phyloP scores from a whole-genome alignment of 2,888 invertebrate species.

The Drosophila affinis region DNA sequence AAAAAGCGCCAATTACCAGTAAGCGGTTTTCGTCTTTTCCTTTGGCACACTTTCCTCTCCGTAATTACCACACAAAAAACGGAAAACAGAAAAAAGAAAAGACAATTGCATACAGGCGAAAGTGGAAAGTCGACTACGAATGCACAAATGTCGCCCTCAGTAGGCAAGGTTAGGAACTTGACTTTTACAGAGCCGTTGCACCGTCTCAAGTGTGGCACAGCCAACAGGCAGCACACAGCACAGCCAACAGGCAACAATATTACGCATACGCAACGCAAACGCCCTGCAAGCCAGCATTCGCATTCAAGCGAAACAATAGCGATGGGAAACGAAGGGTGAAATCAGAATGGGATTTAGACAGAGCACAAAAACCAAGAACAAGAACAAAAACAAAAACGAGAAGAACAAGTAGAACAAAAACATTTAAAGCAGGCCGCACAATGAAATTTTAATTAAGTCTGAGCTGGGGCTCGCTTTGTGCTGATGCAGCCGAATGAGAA shows the following conservation, averaged over 20 bases:
- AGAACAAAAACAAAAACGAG: conserved; percentile 32
- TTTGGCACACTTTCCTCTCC: conserved; percentile 50
- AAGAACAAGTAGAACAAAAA: conserved; percentile 41
- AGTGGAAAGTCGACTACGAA: conserved; percentile 24
- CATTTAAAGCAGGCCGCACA: conserved; percentile 67
- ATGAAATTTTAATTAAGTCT: conserved; percentile 78
- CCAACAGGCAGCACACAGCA: not conserved
- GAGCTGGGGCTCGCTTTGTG: conserved; percentile 65
- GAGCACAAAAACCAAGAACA: conserved; percentile 15
- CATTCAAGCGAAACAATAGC: conserved; percentile 57
- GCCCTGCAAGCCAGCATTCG: conserved; percentile 42
- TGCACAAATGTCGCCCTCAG: conserved; percentile 30
- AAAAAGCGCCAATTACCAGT: conserved; percentile 62
- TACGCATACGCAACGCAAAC: conserved; percentile 27
- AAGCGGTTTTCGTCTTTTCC: conserved; percentile 4
- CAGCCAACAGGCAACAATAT: conserved; percentile 45
- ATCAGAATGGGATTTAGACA: conserved; percentile 54
- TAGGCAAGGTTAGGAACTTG: conserved; percentile 55
- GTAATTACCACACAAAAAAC: conserved; percentile 55
- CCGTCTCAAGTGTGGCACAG: conserved; percentile 65
- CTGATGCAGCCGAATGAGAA: conserved; percentile 76
- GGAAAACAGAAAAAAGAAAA: conserved; percentile 2
- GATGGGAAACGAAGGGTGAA: conserved; percentile 59
- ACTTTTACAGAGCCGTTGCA: conserved; percentile 54
- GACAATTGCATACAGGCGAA: conserved; percentile 45